Evolutionary conservation across 2,113 vertebrate species (phyloP).

Genomic region (Burhinus oedicnemus): DNA sequence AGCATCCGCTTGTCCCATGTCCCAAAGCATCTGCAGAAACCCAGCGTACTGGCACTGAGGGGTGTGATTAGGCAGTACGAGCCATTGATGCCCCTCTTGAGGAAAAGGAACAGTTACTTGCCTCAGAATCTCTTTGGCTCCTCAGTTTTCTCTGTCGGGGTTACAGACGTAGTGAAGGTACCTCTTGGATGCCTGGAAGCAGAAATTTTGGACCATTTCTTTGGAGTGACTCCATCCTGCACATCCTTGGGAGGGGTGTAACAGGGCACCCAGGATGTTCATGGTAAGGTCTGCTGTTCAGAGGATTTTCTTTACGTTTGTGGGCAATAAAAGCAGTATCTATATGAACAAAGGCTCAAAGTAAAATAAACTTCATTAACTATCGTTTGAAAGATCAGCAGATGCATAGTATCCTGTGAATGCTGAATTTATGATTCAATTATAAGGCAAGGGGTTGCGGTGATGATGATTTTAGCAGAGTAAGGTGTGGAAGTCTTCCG

Average conservation of each 20-base stretch:
- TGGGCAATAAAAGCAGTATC: neutral
- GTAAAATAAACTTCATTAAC: neutral
- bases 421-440: neutral
- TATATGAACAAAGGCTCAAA: neutral
- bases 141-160: neutral
- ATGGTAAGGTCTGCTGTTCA: neutral
- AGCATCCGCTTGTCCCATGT: neutral
- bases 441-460: neutral
- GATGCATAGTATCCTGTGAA: neutral
- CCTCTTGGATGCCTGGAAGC: neutral
- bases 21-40: neutral
- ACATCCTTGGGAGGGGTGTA: neutral
- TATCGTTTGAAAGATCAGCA: neutral
- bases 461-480: neutral
- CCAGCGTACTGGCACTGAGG: fast-evolving
- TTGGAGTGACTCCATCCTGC: neutral
- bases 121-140: neutral
- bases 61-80: fast-evolving
- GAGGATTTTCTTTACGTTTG: neutral
- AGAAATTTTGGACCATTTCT: neutral
- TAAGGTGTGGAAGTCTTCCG: neutral
- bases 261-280: fast-evolving
- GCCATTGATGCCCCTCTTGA: neutral
- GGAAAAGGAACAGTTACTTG: neutral
- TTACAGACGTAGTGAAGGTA: neutral